These are phyloP conservation scores for Antechinus flavipes DNA, from an alignment of 2,113 vertebrate species.

Conservation along the genomic window DNA sequence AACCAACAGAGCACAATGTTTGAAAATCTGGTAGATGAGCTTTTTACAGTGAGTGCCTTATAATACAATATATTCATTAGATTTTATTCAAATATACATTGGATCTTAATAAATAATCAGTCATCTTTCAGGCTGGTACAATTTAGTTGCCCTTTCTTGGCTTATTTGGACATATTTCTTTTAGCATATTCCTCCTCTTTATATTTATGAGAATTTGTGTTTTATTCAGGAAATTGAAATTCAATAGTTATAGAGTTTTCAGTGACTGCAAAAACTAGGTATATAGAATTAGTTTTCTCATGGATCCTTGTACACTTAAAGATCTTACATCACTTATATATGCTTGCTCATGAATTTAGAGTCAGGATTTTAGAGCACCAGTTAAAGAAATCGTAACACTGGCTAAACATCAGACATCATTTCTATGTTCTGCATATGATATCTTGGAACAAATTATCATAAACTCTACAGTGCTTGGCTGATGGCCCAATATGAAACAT, in stretches of 20 bases:
- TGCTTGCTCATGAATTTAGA: background rate
- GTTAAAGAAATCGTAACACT: conserved; percentile 26
- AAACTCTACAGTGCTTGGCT: conserved; percentile 58
- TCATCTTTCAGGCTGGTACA: background rate
- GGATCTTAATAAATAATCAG: background rate
- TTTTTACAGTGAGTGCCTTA: background rate
- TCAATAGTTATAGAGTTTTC: background rate
- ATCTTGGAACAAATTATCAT: conserved; percentile 52
- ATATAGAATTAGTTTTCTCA: conserved; percentile 12
- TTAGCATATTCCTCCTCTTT: background rate
- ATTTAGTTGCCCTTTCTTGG: background rate
- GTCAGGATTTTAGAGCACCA: conserved; percentile 38
- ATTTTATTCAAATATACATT: background rate
- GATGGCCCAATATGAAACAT: conserved; percentile 43
- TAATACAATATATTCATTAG: background rate
- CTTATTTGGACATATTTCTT: background rate
- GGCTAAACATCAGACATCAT: conserved; percentile 47
- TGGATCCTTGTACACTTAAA: background rate
- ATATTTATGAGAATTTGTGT: background rate
- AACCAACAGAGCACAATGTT: background rate
- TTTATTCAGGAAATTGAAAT: background rate
- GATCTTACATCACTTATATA: conserved; percentile 12
- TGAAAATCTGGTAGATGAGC: background rate
- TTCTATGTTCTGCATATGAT: conserved; percentile 40
- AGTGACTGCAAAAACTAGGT: background rate